Base-by-base conservation (phyloP, 2,888 invertebrate species). In the Aphelenchoides bicaudatus region DNA sequence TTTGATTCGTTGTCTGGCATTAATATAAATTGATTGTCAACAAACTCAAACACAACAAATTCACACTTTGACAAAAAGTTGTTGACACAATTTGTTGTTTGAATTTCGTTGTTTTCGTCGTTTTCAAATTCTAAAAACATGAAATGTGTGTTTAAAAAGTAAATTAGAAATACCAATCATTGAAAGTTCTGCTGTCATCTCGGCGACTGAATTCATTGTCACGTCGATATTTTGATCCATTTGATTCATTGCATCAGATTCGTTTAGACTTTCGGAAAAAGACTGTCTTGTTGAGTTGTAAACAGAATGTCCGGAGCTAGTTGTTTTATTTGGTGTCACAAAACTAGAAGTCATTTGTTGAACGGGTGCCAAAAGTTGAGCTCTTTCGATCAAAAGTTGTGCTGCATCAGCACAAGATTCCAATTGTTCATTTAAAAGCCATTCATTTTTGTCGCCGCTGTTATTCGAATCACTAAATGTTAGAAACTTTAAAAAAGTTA, bases 381-480 rank as follows among this genome's bases (percentile, higher is more conserved):
- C 43, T 25, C 28, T 43, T 10, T 2, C 13, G 13, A 43, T 16
- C 43, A 43, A 16, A 23, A 13, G 10, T 43, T 43, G 10, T n/a
- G 27, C 43, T n/a, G 43, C 43, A 10, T 23, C 28, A n/a, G 25
- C 28, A 43, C 43, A 43, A 43, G 25, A 23, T 13, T 23, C 28
- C 28, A 43, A 25, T 43, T 43, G 43, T 43, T 28, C 43, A n/a
- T n/a, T n/a, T 43, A 25, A 27, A n/a, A 43, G 43, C 43, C 43
- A 43, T 43, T 43, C 43, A 16, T 43, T 43, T 13, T 43, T 43
- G 16, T 43, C 43, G 43, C 43, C 43, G 13, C 10, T 43, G 43
- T 43, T 25, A 43, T 43, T 43, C 27, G 27, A 27, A 27, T 43
- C 43, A 43, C 8, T 23, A 23, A n/a, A 16, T 43, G 13, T 43